phyloP scores from a whole-genome alignment of 2,888 invertebrate species.

The Dicycla oo region DNA sequence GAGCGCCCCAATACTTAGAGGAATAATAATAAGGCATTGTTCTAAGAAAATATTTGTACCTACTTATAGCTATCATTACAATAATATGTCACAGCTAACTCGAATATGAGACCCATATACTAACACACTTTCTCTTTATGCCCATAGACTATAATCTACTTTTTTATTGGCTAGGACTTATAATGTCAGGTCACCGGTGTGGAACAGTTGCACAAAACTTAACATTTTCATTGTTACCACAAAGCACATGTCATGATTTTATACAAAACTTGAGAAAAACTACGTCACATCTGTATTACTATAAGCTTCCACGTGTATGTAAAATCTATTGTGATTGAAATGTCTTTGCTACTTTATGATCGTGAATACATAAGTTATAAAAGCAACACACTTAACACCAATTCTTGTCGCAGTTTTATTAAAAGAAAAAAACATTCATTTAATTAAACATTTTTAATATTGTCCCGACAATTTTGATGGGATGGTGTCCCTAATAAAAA shows the following conservation, averaged over 20 bases:
- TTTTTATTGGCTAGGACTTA: slow-evolving; percentile 2
- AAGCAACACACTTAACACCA: slow-evolving; percentile 1
- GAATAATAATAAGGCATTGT: slow-evolving; percentile 57
- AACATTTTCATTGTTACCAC: neutral
- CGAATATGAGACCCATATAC: neutral
- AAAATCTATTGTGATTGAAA: slow-evolving; percentile 34
- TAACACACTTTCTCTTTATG: slow-evolving; percentile 13
- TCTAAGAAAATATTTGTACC: slow-evolving; percentile 14
- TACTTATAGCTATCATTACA: neutral
- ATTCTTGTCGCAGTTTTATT: slow-evolving; percentile 4
- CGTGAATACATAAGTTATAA: slow-evolving; percentile 5
- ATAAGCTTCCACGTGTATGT: slow-evolving; percentile 47
- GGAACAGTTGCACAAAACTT: slow-evolving; percentile 22
- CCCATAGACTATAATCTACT: slow-evolving; percentile 7
- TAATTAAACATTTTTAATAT: neutral
- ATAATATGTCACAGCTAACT: slow-evolving; percentile 8
- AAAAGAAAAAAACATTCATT: neutral
- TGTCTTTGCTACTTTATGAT: slow-evolving; percentile 29
- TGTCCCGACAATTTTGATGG: slow-evolving; percentile 3
- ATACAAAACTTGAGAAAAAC: slow-evolving; percentile 24
- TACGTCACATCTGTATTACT: slow-evolving; percentile 35
- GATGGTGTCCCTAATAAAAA: slow-evolving; percentile 16
- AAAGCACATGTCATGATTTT: slow-evolving; percentile 18
- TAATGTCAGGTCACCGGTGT: neutral
- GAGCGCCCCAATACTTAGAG: slow-evolving; percentile 49